A percentile compares a stretch with the other conserved stretches of the same genome.
These are phyloP conservation scores for Calephelis perditalis DNA, from an alignment of 2,888 invertebrate genomes.

Conservation along the genomic window DNA sequence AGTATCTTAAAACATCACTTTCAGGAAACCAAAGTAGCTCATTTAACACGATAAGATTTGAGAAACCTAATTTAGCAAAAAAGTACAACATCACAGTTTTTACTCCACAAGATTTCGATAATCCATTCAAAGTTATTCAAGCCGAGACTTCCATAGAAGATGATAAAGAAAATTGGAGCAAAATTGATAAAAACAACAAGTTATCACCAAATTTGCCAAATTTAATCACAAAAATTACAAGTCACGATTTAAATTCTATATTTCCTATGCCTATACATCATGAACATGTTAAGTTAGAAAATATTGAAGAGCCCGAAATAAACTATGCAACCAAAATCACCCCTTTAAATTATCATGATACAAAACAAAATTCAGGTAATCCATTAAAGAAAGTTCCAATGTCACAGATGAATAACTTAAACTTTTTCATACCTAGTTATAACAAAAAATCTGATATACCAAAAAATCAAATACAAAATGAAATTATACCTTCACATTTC, in stretches of 20 bases:
- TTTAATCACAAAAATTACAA: constrained; percentile 14
- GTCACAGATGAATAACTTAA: constrained; percentile 40
- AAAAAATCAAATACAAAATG: constrained; percentile 20
- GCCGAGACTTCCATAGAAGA: constrained; percentile 36
- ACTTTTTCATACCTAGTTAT: constrained; percentile 45
- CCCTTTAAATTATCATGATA: constrained; percentile 30
- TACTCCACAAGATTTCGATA: constrained; percentile 40
- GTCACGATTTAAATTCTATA: constrained; percentile 20
- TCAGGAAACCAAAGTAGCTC: constrained; percentile 41
- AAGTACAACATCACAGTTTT: constrained; percentile 40
- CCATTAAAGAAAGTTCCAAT: constrained; percentile 39
- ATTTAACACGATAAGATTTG: constrained; percentile 16
- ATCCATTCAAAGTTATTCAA: constrained; percentile 43
- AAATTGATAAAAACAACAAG: constrained; percentile 4
- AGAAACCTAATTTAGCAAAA: constrained; percentile 19
- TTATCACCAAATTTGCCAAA: constrained; percentile 15
- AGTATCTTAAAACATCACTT: constrained; percentile 40
- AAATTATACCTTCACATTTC: constrained; percentile 33
- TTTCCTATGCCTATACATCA: constrained; percentile 34
- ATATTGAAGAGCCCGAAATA: constrained; percentile 29
- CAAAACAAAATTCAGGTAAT: constrained; percentile 34
- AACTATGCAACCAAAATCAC: constrained; percentile 26
- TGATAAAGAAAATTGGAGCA: constrained; percentile 31
- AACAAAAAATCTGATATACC: constrained; percentile 31
- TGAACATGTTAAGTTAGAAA: constrained; percentile 36